These are phyloP conservation scores for Spheniscus humboldti DNA, from an alignment of 2,797 vertebrate genomes.

Conservation along the genomic window DNA sequence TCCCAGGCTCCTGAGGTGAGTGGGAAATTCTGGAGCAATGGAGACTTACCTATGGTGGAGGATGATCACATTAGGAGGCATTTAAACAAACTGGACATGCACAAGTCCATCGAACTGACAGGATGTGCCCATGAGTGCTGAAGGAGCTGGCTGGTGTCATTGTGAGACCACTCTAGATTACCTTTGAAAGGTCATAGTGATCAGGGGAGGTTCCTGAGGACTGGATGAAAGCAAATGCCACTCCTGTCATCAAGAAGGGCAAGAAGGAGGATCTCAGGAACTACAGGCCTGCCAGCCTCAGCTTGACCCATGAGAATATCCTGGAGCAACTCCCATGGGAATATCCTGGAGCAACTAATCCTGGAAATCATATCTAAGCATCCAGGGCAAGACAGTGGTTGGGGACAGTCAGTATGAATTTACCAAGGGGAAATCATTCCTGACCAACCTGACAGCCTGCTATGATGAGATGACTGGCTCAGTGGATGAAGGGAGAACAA, in stretches of 20 bases:
- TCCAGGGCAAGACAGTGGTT: background rate
- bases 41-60: background rate
- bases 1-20: background rate
- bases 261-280: background rate
- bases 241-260: background rate
- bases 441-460: background rate
- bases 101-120: background rate
- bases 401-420: background rate
- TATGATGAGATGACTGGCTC: background rate
- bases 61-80: background rate
- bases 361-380: background rate
- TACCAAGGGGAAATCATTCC: background rate
- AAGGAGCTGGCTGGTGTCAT: background rate
- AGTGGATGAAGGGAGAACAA: background rate
- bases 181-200: background rate
- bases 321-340: background rate
- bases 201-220: background rate
- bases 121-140: background rate
- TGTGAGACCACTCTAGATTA: background rate
- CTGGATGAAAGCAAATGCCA: background rate
- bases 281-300: background rate
- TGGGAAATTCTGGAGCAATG: background rate
- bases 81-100: background rate
- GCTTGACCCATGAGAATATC: background rate
- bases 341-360: background rate